Evolutionary conservation across 2,888 invertebrate species (phyloP).

Genomic region (Macrophya alboannulata): DNA sequence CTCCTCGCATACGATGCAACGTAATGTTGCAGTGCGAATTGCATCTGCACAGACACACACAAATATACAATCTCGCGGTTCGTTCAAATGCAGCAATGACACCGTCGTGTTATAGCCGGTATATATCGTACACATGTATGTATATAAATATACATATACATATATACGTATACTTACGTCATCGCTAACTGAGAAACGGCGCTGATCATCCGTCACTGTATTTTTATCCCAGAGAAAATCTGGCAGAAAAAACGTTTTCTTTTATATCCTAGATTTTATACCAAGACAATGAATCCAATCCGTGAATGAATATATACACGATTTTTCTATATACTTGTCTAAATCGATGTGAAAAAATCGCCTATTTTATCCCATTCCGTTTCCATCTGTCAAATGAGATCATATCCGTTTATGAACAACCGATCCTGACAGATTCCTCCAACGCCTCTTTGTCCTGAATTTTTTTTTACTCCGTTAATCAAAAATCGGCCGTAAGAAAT

Average conservation of each 20-base stretch:
- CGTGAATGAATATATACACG: not conserved
- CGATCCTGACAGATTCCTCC: not conserved
- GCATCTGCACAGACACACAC: not conserved
- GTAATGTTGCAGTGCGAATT: not conserved
- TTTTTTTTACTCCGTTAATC: not conserved
- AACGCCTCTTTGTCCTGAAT: not conserved
- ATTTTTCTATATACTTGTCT: too few species aligned
- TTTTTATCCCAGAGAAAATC: constrained; percentile 18
- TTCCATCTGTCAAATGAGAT: too few species aligned
- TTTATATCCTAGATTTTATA: not conserved
- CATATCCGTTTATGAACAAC: too few species aligned
- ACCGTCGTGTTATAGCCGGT: not conserved
- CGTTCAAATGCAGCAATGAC: not conserved
- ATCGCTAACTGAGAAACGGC: constrained; percentile 24
- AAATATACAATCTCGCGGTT: not conserved
- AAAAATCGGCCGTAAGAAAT: not conserved
- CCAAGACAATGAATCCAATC: not conserved
- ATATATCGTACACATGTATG: not conserved
- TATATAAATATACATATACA: not conserved
- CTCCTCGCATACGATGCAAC: not conserved
- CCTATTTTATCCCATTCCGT: not conserved
- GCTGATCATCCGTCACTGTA: not conserved
- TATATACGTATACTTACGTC: constrained; percentile 3
- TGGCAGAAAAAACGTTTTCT: not conserved
- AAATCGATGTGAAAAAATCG: too few species aligned